phyloP scores from a whole-genome alignment of 1,140 invertebrate genomes.

The Pachypeltis micranthus region DNA sequence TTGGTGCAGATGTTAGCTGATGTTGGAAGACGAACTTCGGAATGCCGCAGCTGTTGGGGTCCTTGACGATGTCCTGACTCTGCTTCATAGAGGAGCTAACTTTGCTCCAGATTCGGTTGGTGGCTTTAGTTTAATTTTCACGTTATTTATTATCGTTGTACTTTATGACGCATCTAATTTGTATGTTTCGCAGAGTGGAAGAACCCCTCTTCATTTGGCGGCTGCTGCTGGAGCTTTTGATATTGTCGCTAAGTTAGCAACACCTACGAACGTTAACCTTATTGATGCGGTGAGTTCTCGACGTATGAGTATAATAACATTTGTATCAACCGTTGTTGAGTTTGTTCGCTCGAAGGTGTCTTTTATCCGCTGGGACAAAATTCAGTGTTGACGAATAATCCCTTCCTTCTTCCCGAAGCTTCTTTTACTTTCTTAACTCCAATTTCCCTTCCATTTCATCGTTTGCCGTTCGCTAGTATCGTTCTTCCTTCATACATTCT shows the following conservation, averaged over 20 bases:
- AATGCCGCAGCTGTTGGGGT: slow-evolving; percentile 27
- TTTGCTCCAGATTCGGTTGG: slow-evolving; percentile 27
- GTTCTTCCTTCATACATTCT: too few species aligned
- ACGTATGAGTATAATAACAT: too few species aligned
- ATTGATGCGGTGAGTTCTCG: slow-evolving; percentile 35
- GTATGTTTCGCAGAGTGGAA: slow-evolving; percentile 36
- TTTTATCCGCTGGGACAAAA: too few species aligned
- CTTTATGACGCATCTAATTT: slow-evolving; percentile 5
- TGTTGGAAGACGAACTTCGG: slow-evolving; percentile 27
- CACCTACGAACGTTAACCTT: slow-evolving; percentile 35
- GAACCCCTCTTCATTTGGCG: slow-evolving; percentile 40
- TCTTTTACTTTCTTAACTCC: too few species aligned
- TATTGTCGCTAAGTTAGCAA: slow-evolving; percentile 35
- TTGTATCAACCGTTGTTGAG: too few species aligned
- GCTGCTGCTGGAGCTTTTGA: slow-evolving; percentile 38
- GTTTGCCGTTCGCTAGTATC: too few species aligned
- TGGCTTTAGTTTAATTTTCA: too few species aligned
- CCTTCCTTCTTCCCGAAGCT: too few species aligned
- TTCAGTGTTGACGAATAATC: too few species aligned
- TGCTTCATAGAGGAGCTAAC: slow-evolving; percentile 24
- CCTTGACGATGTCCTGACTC: slow-evolving; percentile 24
- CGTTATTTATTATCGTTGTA: background rate
- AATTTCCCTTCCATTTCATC: too few species aligned
- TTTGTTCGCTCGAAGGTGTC: too few species aligned
- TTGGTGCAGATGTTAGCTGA: slow-evolving; percentile 3